These are phyloP conservation scores for Gandaritis pyraliata DNA, from an alignment of 2,888 invertebrate species.

Conservation along the genomic window DNA sequence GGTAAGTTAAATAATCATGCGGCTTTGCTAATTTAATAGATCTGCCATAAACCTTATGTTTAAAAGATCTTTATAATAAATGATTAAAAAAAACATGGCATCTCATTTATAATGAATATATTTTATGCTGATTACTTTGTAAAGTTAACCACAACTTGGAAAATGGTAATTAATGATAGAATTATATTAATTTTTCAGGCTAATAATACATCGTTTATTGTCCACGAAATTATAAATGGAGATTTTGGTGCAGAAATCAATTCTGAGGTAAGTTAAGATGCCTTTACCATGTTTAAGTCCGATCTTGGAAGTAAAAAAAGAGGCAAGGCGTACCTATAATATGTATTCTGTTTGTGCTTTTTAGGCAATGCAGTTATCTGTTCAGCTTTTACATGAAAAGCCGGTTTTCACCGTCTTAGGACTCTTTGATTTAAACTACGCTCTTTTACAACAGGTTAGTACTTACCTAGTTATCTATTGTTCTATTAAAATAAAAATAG, in stretches of 20 bases:
- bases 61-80: too few relatives aligned
- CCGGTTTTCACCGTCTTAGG: conserved; percentile 60
- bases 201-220: conserved; percentile 52
- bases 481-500: too few relatives aligned
- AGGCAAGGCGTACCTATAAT: too few relatives aligned
- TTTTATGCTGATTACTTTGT: too few relatives aligned
- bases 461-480: too few relatives aligned
- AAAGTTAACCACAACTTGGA: too few relatives aligned
- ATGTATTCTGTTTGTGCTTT: conserved; percentile 27
- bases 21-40: too few relatives aligned
- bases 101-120: neutral
- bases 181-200: conserved; percentile 54
- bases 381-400: conserved; percentile 62
- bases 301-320: too few relatives aligned
- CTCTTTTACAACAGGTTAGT: conserved; percentile 58
- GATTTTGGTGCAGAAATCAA: conserved; percentile 55
- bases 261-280: conserved; percentile 53
- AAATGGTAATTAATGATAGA: neutral
- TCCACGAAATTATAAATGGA: conserved; percentile 65
- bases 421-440: conserved; percentile 58
- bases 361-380: conserved; percentile 64
- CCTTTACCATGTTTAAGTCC: too few relatives aligned
- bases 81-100: too few relatives aligned
- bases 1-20: conserved; percentile 11
- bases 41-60: too few relatives aligned